Percentiles rank a stretch among this genome's conserved stretches.
Conservation (phyloP, 1,140 invertebrate species). For the Semibalanus balanoides region DNA sequence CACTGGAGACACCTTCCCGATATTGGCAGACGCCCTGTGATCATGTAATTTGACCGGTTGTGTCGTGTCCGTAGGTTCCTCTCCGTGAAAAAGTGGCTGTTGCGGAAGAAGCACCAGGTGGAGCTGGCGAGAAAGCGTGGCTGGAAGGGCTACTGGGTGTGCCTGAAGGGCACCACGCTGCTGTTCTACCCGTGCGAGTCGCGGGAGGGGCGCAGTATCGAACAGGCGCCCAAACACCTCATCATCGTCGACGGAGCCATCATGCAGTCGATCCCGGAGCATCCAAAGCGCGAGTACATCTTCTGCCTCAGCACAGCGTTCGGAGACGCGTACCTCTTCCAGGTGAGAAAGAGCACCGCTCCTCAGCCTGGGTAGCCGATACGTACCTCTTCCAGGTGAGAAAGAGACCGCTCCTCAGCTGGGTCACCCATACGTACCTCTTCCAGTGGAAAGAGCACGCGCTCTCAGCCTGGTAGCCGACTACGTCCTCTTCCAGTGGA, state of each 20-base stretch:
- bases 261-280: constrained; percentile 95
- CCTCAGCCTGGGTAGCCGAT: too few relatives aligned
- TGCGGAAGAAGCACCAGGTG: constrained; percentile 91
- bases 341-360: too few relatives aligned
- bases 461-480: too few relatives aligned
- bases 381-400: too few relatives aligned
- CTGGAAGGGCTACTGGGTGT: constrained; percentile 98
- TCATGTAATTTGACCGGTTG: neutral
- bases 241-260: constrained; percentile 95
- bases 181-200: constrained; percentile 94
- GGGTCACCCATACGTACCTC: too few relatives aligned
- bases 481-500: too few relatives aligned
- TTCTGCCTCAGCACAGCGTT: constrained; percentile 96
- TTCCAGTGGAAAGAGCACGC: too few relatives aligned
- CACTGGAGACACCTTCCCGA: too few relatives aligned
- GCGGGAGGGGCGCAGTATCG: constrained; percentile 67
- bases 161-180: constrained; percentile 88
- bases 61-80: constrained; percentile 55
- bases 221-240: constrained; percentile 82
- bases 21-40: neutral
- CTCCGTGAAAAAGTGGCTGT: constrained; percentile 94
- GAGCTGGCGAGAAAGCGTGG: constrained; percentile 86
- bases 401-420: too few relatives aligned
- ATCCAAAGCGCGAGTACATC: constrained; percentile 93
- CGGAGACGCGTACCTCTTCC: constrained; percentile 93